Evolutionary conservation across 2,888 invertebrate genomes (phyloP).

Genomic region (Patella caerulea): DNA sequence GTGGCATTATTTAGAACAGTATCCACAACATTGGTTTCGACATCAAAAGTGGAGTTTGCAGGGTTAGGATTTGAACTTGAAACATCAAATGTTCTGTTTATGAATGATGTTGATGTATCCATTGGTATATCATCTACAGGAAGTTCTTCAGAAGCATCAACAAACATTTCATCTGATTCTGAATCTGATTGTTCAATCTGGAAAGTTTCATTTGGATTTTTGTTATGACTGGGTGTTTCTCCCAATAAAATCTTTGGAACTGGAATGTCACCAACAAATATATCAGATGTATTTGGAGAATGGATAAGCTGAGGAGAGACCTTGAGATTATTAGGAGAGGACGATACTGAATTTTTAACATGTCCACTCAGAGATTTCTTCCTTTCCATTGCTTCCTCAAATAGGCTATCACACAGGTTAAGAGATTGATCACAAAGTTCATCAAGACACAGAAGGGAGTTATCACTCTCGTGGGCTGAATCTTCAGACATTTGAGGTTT

Average conservation of each 20-base stretch:
- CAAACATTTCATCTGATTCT: neutral
- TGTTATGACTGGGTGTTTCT: neutral
- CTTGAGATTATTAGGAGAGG: neutral
- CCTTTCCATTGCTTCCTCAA: neutral
- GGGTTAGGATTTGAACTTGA: neutral
- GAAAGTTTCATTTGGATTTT: neutral
- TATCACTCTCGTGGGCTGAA: neutral
- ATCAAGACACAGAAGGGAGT: neutral
- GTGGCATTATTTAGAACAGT: neutral
- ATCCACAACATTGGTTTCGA: neutral
- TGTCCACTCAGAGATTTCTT: neutral
- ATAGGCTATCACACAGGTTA: neutral
- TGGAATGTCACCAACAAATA: neutral
- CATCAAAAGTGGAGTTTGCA: neutral
- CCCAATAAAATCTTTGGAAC: neutral
- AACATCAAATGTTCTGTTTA: constrained; percentile 4
- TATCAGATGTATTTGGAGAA: neutral
- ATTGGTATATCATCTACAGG: neutral
- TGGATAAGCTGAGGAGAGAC: neutral
- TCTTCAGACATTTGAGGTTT: neutral
- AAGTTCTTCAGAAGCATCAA: constrained; percentile 1
- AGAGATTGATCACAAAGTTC: neutral
- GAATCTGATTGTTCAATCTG: neutral
- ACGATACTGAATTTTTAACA: neutral
- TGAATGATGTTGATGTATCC: neutral